A percentile compares a stretch with the other conserved stretches of the same genome.
phyloP scores from a whole-genome alignment of 2,888 invertebrate species.

The Noctua fimbriata region DNA sequence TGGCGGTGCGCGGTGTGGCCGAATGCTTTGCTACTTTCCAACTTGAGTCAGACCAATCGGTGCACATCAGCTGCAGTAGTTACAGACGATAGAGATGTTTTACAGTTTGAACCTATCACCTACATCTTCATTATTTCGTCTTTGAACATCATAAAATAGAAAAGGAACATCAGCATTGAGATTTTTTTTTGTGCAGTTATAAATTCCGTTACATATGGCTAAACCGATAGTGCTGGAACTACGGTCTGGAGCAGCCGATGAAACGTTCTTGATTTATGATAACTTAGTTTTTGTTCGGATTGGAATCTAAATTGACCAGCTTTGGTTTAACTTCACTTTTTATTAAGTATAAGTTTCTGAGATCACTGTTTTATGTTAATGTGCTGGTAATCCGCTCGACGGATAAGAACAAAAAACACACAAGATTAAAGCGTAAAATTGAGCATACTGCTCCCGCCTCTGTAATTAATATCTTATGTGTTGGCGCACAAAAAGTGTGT shows the following conservation, averaged over 20 bases:
- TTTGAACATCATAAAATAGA: background rate
- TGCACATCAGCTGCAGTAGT: constrained; percentile 4
- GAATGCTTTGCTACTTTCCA: constrained; percentile 52
- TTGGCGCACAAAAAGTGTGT: constrained; percentile 79
- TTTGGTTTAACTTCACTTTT: constrained; percentile 27
- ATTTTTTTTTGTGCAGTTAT: background rate
- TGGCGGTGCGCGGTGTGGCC: constrained; percentile 45
- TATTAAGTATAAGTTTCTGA: constrained; percentile 30
- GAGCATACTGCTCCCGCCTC: constrained; percentile 82
- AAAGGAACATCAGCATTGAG: background rate
- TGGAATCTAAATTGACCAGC: background rate
- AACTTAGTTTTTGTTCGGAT: background rate
- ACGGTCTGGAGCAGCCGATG: background rate
- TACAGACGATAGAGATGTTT: background rate
- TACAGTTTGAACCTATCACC: background rate
- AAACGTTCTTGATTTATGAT: background rate
- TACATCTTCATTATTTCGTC: background rate
- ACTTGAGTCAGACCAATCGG: constrained; percentile 25
- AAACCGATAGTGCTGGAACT: background rate
- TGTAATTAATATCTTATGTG: constrained; percentile 88
- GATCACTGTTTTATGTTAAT: constrained; percentile 59
- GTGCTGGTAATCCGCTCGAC: constrained; percentile 56
- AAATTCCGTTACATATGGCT: background rate
- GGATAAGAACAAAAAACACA: constrained; percentile 70
- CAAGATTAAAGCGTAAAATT: constrained; percentile 83